A percentile compares a stretch with the other conserved stretches of the same genome.
Conservation (phyloP, 2,888 invertebrate species). For the Acanthosepion pharaonis region DNA sequence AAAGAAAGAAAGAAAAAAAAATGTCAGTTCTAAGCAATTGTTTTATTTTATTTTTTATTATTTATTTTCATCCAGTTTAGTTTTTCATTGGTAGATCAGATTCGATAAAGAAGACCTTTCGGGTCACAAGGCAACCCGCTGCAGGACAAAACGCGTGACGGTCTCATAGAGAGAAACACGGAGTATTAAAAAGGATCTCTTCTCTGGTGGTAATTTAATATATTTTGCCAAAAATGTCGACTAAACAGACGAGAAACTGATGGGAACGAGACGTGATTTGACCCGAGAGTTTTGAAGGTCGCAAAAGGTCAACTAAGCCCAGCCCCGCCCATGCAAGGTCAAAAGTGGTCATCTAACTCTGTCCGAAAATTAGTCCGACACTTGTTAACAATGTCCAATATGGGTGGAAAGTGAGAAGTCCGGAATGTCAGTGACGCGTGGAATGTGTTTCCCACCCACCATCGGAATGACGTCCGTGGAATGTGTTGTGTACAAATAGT, state of each 20-base stretch:
- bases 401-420: background rate
- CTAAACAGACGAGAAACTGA: background rate
- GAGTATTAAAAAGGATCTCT: background rate
- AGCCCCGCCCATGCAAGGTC: background rate
- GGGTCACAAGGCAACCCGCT: no score
- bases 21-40: no score
- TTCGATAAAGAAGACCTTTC: no score
- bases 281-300: background rate
- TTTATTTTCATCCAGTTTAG: no score
- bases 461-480: background rate
- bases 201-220: background rate
- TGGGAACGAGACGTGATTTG: background rate
- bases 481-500: background rate
- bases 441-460: background rate
- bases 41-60: no score
- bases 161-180: background rate
- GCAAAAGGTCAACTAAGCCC: background rate
- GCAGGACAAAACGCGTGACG: no score
- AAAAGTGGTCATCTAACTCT: slow-evolving; percentile 6
- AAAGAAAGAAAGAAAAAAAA: no score
- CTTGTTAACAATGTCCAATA: slow-evolving; percentile 12
- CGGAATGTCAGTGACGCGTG: background rate
- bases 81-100: no score
- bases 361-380: slow-evolving; percentile 1
- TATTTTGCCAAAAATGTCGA: background rate